Evolutionary conservation across 2,113 vertebrate genomes (phyloP).

Genomic region (Sylvia atricapilla): DNA sequence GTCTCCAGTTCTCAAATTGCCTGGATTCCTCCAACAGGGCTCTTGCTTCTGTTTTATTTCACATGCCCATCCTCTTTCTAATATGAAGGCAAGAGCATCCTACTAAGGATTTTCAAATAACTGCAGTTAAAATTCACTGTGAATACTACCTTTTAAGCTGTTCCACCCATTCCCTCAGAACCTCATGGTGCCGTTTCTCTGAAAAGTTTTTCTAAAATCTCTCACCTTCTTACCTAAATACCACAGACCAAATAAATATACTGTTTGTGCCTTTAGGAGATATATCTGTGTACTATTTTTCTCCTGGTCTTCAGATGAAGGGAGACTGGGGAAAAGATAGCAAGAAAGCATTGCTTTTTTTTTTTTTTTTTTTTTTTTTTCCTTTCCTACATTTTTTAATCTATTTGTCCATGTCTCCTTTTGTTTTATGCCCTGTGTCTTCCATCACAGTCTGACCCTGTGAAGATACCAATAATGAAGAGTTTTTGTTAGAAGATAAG

Average conservation of each 20-base stretch:
- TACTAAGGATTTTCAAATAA: not conserved
- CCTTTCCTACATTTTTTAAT: not conserved
- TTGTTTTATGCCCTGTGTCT: not conserved
- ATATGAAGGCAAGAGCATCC: not conserved
- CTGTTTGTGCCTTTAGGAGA: not conserved
- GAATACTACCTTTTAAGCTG: not conserved
- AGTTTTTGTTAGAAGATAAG: not conserved
- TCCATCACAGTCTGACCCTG: not conserved
- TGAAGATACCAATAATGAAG: not conserved
- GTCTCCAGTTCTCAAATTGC: not conserved
- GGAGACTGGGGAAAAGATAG: not conserved
- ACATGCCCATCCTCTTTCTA: not conserved
- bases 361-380: not conserved
- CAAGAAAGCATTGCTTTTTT: not conserved
- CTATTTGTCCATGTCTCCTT: not conserved
- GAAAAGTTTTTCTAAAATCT: not conserved
- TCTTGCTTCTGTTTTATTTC: not conserved
- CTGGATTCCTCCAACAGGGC: not conserved
- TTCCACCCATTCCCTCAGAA: not conserved
- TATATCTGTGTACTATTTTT: not conserved
- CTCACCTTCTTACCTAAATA: not conserved
- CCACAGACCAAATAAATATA: not conserved
- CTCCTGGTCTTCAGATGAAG: not conserved
- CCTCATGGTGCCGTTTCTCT: not conserved
- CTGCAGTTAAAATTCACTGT: not conserved